These are phyloP conservation scores for Hirudo medicinalis DNA, from an alignment of 1,140 invertebrate species.

Conservation along the genomic window DNA sequence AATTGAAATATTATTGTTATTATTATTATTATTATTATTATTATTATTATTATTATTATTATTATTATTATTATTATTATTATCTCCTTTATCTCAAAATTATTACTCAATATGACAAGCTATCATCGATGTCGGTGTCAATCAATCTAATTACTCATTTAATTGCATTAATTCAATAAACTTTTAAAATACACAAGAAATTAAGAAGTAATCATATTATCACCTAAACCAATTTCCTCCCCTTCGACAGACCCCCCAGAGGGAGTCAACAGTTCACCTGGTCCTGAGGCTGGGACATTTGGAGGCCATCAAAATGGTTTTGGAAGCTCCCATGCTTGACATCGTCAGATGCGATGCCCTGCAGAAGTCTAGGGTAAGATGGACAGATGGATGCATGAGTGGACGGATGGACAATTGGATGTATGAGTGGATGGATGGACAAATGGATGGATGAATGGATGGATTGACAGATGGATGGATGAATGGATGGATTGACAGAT, in stretches of 20 bases:
- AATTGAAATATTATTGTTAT: background rate
- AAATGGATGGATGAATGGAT: no score
- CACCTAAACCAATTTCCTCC: background rate
- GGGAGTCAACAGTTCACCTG: slow-evolving; percentile 21
- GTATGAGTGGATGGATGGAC: no score
- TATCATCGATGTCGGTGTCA: no score
- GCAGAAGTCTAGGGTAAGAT: slow-evolving; percentile 20
- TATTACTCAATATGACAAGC: no score
- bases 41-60: background rate
- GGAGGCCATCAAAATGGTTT: slow-evolving; percentile 20
- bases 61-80: background rate
- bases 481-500: no score
- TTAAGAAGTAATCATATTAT: no score
- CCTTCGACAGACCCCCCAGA: slow-evolving; percentile 18
- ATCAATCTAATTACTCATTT: no score
- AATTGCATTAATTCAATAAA: no score
- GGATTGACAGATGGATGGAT: no score
- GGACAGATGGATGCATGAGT: no score
- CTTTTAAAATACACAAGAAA: no score
- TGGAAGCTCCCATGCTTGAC: slow-evolving; percentile 21
- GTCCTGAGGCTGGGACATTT: slow-evolving; percentile 22
- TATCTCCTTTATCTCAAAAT: background rate
- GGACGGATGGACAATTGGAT: no score
- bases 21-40: background rate
- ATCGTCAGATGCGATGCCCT: slow-evolving; percentile 23